Evolutionary conservation across 2,113 vertebrate genomes (phyloP).

Genomic region (Eidolon helvum): DNA sequence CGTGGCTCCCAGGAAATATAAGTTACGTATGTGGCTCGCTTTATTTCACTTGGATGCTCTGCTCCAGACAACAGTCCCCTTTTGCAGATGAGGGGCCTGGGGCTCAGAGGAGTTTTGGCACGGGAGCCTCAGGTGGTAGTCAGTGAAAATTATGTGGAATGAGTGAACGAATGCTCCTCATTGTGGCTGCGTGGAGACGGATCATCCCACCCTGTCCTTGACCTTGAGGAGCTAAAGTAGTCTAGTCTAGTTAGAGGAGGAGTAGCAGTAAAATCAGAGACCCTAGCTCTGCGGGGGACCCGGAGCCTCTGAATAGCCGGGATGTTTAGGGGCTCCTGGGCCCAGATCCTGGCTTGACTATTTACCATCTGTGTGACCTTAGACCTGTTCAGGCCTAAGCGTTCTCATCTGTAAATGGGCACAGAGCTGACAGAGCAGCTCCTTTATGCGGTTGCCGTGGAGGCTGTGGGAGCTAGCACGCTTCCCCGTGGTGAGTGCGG

Average conservation of each 20-base stretch:
- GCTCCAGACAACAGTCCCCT: neutral
- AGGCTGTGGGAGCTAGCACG: too few relatives aligned
- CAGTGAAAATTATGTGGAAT: neutral
- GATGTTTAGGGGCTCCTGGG: neutral
- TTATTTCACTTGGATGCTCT: rapidly evolving
- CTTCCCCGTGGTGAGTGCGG: rapidly evolving
- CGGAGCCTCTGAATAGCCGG: neutral
- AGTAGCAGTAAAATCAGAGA: neutral
- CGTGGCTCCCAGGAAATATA: neutral
- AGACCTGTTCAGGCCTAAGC: neutral
- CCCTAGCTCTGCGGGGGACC: neutral
- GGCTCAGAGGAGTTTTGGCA: neutral
- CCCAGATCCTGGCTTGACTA: neutral
- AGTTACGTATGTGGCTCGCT: rapidly evolving
- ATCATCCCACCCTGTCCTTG: neutral
- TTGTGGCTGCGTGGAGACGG: neutral
- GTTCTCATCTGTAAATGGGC: slow-evolving; percentile 5
- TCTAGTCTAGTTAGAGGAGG: neutral
- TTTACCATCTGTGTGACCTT: neutral
- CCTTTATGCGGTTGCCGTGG: neutral
- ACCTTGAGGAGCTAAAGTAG: neutral
- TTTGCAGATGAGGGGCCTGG: neutral
- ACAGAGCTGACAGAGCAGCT: rapidly evolving
- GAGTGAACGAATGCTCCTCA: neutral
- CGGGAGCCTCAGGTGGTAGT: neutral